Percentiles rank a stretch among this genome's conserved stretches.
phyloP scores from a whole-genome alignment of 2,113 vertebrate species.

The Marmota flaviventris region DNA sequence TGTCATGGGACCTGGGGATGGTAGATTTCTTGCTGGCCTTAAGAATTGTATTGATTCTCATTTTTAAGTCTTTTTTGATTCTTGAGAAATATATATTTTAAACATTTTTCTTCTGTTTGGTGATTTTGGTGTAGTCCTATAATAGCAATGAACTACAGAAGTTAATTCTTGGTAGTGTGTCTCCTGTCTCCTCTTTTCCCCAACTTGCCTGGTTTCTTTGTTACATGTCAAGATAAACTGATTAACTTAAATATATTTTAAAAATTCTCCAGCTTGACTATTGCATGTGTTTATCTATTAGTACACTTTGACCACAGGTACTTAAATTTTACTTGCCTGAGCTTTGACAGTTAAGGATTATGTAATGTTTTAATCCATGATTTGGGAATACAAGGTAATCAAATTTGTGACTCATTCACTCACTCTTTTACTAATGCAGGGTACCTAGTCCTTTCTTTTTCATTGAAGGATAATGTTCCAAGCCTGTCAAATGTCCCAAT shows the following conservation, averaged over 20 bases:
- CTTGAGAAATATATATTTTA: conserved; percentile 48
- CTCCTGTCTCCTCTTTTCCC: neutral
- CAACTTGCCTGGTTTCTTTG: conserved; percentile 63
- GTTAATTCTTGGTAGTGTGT: too few relatives aligned
- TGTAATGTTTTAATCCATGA: conserved; percentile 45
- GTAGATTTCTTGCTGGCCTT: neutral
- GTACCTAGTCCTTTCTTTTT: conserved; percentile 65
- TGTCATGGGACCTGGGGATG: neutral
- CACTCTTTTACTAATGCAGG: conserved; percentile 62
- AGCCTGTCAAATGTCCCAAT: conserved; percentile 58
- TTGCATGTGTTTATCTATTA: neutral
- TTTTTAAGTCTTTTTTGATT: conserved; percentile 10
- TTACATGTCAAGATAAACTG: neutral
- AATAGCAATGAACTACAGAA: too few relatives aligned
- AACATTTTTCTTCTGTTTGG: neutral
- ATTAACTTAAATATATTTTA: conserved; percentile 46
- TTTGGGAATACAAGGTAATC: conserved; percentile 63
- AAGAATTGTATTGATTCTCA: neutral
- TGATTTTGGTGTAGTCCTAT: too few relatives aligned
- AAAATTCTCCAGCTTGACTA: conserved; percentile 37
- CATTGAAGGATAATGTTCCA: conserved; percentile 68
- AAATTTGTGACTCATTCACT: conserved; percentile 70
- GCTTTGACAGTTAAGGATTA: neutral
- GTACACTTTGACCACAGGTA: neutral
- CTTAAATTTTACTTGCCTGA: conserved; percentile 47